These are phyloP conservation scores for Phenganax marumi DNA, from an alignment of 92 coral and sea anemone species.

Conservation along the genomic window DNA sequence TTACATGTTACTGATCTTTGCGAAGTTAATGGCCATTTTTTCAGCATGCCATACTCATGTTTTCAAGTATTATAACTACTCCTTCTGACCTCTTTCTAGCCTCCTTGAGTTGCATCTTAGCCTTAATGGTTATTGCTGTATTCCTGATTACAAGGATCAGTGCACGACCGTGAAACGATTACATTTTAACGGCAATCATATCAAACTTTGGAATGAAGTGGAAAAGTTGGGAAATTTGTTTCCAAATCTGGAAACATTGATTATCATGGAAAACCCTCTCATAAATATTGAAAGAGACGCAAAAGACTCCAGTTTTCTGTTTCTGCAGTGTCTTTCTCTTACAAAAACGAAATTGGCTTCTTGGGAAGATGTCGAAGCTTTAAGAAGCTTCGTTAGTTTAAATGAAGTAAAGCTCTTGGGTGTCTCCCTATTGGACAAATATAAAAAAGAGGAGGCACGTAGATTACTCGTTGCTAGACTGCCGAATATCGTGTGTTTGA, in stretches of 20 bases:
- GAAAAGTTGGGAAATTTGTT: conserved; percentile 71
- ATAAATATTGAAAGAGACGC: conserved; percentile 53
- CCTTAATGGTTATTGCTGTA: conserved; percentile 67
- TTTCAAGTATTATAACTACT: too few species aligned
- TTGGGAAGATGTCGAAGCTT: conserved; percentile 84
- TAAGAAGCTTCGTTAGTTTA: conserved; percentile 65
- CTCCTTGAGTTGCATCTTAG: conserved; percentile 75
- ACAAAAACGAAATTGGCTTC: conserved; percentile 65
- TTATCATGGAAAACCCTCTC: conserved; percentile 77
- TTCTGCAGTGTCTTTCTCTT: conserved; percentile 56
- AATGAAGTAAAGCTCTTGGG: conserved; percentile 77
- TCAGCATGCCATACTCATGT: too few species aligned
- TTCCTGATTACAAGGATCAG: conserved; percentile 58
- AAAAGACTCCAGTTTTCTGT: conserved; percentile 56
- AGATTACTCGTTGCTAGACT: conserved; percentile 78
- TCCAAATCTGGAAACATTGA: conserved; percentile 68
- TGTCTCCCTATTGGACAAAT: conserved; percentile 64
- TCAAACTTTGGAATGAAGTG: conserved; percentile 75
- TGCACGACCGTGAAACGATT: conserved; percentile 68
- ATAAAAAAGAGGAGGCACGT: conserved; percentile 63
- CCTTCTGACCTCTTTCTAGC: conserved; percentile 38
- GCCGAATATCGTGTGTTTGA: conserved; percentile 74
- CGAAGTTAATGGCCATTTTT: too few species aligned
- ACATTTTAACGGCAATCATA: conserved; percentile 67
- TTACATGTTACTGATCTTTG: too few species aligned